Percentiles rank a stretch among this genome's conserved stretches.
These are phyloP conservation scores for Eucera pruinosa DNA, from an alignment of 2,888 invertebrate genomes.

Conservation along the genomic window DNA sequence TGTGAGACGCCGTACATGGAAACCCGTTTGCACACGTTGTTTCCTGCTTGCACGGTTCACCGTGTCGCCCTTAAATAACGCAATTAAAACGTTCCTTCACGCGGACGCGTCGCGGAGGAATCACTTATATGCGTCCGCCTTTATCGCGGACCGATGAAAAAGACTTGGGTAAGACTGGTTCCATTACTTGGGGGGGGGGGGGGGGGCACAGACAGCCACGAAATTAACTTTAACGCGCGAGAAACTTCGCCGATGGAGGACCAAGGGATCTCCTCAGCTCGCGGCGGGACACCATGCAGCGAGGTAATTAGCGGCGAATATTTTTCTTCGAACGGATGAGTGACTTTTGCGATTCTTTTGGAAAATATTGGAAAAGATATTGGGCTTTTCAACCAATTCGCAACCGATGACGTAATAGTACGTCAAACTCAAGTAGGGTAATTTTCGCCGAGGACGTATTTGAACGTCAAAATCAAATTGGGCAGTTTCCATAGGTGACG, in stretches of 20 bases:
- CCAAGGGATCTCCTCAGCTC: background rate
- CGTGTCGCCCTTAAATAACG: slow-evolving; percentile 68
- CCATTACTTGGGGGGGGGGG: slow-evolving; percentile 41
- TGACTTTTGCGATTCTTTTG: slow-evolving; percentile 25
- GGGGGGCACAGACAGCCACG: slow-evolving; percentile 21
- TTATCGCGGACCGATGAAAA: slow-evolving; percentile 36
- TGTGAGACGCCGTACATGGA: slow-evolving; percentile 64
- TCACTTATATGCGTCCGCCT: slow-evolving; percentile 30
- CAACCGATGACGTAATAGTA: too few relatives aligned
- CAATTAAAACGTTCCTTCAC: slow-evolving; percentile 64
- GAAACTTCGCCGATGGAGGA: slow-evolving; percentile 14
- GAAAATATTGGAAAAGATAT: background rate
- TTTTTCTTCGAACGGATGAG: slow-evolving; percentile 16
- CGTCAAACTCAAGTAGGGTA: too few relatives aligned
- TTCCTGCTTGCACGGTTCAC: slow-evolving; percentile 60
- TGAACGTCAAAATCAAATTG: too few relatives aligned
- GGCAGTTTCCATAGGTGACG: too few relatives aligned
- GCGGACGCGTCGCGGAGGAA: slow-evolving; percentile 17
- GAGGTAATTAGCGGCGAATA: slow-evolving; percentile 49
- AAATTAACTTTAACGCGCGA: slow-evolving; percentile 57
- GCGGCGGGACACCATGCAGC: background rate
- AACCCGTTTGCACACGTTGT: slow-evolving; percentile 63
- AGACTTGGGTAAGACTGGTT: slow-evolving; percentile 40
- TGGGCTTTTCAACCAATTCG: too few relatives aligned
- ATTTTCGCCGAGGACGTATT: too few relatives aligned